A percentile compares a stretch with the other conserved stretches of the same genome.
phyloP scores from a whole-genome alignment of 53 echinoderm and acorn worm species.

The Paracentrotus lividus region DNA sequence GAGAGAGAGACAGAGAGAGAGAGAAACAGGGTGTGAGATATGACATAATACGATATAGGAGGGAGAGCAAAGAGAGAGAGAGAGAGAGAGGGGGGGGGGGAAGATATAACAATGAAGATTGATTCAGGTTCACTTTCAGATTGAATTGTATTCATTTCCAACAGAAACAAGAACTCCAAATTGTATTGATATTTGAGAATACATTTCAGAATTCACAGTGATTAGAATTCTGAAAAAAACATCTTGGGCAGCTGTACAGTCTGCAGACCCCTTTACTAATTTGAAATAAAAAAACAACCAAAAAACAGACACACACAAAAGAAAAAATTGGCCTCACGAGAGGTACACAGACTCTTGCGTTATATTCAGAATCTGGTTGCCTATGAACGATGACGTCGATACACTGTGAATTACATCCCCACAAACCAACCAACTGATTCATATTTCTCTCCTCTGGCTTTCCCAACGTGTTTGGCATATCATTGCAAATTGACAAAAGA shows the following conservation, averaged over 20 bases:
- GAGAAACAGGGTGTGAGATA: too few relatives aligned
- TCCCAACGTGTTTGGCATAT: not conserved
- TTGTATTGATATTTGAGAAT: too few relatives aligned
- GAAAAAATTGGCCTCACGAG: not conserved
- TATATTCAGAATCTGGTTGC: not conserved
- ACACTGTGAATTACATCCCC: not conserved
- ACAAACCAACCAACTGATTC: not conserved
- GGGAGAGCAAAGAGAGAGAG: not conserved
- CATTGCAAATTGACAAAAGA: not conserved
- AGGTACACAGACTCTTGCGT: not conserved
- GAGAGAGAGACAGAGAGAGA: too few relatives aligned
- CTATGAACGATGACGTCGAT: slow-evolving; percentile 11
- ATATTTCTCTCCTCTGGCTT: not conserved
- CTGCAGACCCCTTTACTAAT: not conserved
- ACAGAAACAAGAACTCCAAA: too few relatives aligned
- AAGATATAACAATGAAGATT: not conserved
- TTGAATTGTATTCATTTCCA: too few relatives aligned
- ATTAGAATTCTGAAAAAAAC: not conserved
- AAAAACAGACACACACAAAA: not conserved
- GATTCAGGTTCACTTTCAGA: too few relatives aligned
- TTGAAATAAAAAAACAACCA: not conserved
- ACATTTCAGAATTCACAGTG: not conserved
- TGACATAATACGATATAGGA: not conserved
- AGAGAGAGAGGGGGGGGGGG: not conserved
- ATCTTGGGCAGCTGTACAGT: not conserved